Evolutionary conservation across 2,113 vertebrate genomes (phyloP).

Genomic region (Oriolus oriolus): DNA sequence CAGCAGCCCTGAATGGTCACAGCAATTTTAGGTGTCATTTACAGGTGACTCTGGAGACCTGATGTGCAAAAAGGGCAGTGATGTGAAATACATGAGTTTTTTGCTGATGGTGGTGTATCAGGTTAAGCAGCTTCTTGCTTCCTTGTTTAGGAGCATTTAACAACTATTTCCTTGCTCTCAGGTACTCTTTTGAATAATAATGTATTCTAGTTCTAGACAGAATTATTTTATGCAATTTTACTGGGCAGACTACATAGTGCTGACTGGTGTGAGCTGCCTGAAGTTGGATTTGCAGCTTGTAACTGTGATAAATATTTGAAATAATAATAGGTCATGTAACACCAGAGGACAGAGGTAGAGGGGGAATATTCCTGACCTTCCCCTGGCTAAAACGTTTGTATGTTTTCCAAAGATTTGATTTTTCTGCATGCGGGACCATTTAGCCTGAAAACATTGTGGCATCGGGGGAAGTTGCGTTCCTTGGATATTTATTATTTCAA

Average conservation of each 20-base stretch:
- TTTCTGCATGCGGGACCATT: neutral
- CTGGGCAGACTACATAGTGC: neutral
- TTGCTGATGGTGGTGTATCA: rapidly evolving
- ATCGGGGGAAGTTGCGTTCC: neutral
- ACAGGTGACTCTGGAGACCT: neutral
- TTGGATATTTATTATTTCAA: neutral
- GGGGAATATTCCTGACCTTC: neutral
- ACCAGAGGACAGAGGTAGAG: neutral
- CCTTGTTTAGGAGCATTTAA: neutral
- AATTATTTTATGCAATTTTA: neutral
- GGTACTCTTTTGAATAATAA: neutral
- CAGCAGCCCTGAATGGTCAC: neutral
- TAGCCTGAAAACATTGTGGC: neutral
- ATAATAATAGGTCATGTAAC: neutral
- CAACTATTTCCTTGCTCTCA: neutral
- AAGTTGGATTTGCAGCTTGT: neutral
- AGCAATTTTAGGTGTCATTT: neutral
- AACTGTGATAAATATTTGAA: neutral
- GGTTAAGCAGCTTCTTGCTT: neutral
- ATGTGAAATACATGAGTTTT: neutral
- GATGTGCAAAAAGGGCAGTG: neutral
- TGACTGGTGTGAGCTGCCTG: neutral
- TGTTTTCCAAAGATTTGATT: neutral
- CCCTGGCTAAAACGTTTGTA: neutral
- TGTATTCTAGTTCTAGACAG: neutral